These are phyloP conservation scores for Rhinichthys klamathensis DNA, from an alignment of 2,113 vertebrate genomes.

Conservation along the genomic window DNA sequence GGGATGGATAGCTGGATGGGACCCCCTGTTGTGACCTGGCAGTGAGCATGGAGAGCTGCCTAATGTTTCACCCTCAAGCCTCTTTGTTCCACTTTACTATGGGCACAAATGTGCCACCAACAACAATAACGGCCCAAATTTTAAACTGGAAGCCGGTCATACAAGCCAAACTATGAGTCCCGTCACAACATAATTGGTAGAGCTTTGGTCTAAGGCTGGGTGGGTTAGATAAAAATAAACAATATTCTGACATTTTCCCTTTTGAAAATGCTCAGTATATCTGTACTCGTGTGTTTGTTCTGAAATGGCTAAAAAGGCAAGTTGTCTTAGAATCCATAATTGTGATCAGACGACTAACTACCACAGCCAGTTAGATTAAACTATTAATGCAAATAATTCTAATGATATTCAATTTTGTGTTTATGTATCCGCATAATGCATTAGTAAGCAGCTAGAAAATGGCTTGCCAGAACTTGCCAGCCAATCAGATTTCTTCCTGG, in stretches of 20 bases:
- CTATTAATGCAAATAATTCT: neutral
- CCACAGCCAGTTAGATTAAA: neutral
- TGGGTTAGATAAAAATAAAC: neutral
- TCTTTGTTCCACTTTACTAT: constrained; percentile 34
- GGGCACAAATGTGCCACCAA: neutral
- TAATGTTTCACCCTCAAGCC: constrained; percentile 9
- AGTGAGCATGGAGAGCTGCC: constrained; percentile 19
- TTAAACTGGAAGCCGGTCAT: neutral
- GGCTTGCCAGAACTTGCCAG: too few relatives aligned
- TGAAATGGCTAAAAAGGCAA: neutral
- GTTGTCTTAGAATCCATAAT: neutral
- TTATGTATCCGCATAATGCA: too few relatives aligned
- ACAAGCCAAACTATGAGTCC: neutral
- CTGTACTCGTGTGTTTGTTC: neutral
- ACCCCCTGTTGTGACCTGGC: constrained; percentile 42
- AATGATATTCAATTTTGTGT: too few relatives aligned
- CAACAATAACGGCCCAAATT: neutral
- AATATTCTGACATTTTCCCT: neutral
- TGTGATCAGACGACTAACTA: neutral
- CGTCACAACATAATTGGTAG: neutral
- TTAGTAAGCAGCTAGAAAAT: too few relatives aligned
- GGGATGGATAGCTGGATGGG: constrained; percentile 26
- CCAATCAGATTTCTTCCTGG: too few relatives aligned
- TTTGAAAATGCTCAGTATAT: neutral
- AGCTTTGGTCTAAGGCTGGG: neutral